Evolutionary conservation across 2,113 vertebrate species (phyloP), one percentile per base, ranked within the genome.

Genomic region (Brienomyrus brachyistius): DNA sequence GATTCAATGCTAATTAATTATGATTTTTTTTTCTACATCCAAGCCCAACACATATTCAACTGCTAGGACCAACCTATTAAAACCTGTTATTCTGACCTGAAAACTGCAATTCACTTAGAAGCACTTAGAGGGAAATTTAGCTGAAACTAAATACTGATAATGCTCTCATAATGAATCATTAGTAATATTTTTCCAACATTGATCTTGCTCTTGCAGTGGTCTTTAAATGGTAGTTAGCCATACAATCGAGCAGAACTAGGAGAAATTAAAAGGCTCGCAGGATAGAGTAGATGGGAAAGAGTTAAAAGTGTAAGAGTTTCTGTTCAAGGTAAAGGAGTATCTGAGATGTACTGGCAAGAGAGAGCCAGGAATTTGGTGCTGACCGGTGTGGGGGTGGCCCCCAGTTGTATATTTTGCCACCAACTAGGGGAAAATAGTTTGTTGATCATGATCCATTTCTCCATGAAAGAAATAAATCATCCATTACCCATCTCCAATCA

Each of bases 161-260:
- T 43, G 9, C 51, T 83, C 11, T n/a, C 11, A 23, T 87, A 90
- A 51, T 48, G 27, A 89, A 77, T 89, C 50, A 77, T 89, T 31
- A 82, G 47, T 43, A 80, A 54, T 54, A 35, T 89, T 56, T 17
- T 83, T 89, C 7, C 19, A 89, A 82, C 27, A 31, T 27, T 45
- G 4, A 23, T 48, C 43, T 90, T 70, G 31, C 40, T 62, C 8
- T 66, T 66, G 8, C 6, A 43, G 35, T 54, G 50, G 54, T 31
- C 54, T 15, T 59, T 66, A 62, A 56, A 31, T 62, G 52, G 35
- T 21, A 23, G 31, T 23, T 62, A 45, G n/a, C 17, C 82, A 84
- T 35, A 54, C 48, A 87, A 86, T 52, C 0, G 43, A 35, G 51
- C 0, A 1, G 17, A 52, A 35, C 51, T 35, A 9, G 31, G 35